Percentiles rank a stretch among this genome's conserved stretches.
Conservation (phyloP, 2,888 invertebrate species). For the Brenthis hecate region DNA sequence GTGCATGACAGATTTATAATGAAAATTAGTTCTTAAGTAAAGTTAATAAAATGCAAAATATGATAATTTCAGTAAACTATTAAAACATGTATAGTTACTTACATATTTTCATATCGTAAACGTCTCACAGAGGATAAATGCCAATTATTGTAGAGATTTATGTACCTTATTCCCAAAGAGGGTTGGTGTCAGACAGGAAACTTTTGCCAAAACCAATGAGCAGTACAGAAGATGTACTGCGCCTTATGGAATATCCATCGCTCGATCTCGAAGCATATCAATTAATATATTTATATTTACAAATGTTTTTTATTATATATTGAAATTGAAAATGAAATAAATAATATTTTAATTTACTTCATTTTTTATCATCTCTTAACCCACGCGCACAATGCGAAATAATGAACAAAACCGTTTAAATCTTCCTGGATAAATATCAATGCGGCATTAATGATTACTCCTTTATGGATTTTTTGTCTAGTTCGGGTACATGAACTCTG, state of each 20-base stretch:
- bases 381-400: neutral
- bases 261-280: too few relatives aligned
- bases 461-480: constrained; percentile 5
- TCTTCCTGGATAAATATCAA: neutral
- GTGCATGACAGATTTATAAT: constrained; percentile 22
- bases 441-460: neutral
- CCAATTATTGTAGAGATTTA: too few relatives aligned
- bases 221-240: too few relatives aligned
- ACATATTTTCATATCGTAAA: neutral
- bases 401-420: neutral
- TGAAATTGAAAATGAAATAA: too few relatives aligned
- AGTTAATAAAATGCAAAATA: constrained; percentile 4
- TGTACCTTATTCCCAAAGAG: too few relatives aligned
- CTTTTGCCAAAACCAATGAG: too few relatives aligned
- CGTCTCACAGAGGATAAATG: neutral
- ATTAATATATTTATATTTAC: too few relatives aligned
- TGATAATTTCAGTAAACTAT: neutral
- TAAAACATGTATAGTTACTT: constrained; percentile 1
- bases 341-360: neutral
- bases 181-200: too few relatives aligned
- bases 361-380: neutral
- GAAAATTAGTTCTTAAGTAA: constrained; percentile 1
- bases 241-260: too few relatives aligned
- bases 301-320: too few relatives aligned
- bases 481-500: constrained; percentile 35